phyloP scores from a whole-genome alignment of 2,797 vertebrate genomes.

The Falco peregrinus region DNA sequence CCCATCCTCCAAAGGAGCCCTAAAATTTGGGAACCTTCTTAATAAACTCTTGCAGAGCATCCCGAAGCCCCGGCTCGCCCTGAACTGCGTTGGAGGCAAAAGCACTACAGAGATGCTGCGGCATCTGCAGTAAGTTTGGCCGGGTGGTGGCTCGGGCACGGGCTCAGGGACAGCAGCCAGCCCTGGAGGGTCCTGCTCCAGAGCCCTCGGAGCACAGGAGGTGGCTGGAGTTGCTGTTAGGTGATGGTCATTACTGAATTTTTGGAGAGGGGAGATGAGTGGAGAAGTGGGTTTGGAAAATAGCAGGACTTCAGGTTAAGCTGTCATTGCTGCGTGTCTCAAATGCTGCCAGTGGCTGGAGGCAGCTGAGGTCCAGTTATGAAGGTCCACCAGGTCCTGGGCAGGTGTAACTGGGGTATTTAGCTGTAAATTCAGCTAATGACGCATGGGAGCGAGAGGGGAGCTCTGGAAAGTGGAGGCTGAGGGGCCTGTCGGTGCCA shows the following conservation, averaged over 20 bases:
- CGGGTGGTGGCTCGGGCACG: neutral
- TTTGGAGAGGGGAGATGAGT: neutral
- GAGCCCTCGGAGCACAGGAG: rapidly evolving
- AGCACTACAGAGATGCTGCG: constrained; percentile 92
- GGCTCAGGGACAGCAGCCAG: neutral
- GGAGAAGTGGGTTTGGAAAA: neutral
- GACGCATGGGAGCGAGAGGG: neutral
- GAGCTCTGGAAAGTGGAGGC: neutral
- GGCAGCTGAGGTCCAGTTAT: neutral
- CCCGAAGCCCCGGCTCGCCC: constrained; percentile 87
- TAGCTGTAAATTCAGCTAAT: neutral
- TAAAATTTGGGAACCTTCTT: neutral
- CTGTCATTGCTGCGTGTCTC: rapidly evolving
- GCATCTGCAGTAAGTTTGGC: constrained; percentile 86
- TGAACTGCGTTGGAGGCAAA: constrained; percentile 94
- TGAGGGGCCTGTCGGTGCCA: rapidly evolving
- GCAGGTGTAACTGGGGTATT: neutral
- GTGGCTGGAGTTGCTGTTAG: neutral
- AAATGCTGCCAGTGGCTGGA: rapidly evolving
- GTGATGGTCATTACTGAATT: neutral
- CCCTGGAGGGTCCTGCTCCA: neutral
- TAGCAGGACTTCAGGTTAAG: neutral
- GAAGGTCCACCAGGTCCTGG: neutral
- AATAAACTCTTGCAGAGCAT: constrained; percentile 73
- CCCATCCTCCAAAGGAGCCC: neutral